phyloP scores from a whole-genome alignment of 2,888 invertebrate genomes.

The Conus canariensis region DNA sequence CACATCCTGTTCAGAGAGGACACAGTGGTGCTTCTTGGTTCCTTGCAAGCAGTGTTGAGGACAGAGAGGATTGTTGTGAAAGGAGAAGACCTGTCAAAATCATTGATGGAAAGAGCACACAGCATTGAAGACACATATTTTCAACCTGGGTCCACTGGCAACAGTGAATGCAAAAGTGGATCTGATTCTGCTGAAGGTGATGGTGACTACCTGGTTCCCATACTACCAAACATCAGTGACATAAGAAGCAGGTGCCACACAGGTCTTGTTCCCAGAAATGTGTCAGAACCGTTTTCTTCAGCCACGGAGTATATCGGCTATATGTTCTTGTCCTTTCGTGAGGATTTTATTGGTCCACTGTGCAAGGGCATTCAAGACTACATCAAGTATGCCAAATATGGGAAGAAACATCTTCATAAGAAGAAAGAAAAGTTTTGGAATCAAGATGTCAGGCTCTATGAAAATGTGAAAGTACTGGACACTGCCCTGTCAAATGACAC shows the following conservation, averaged over 20 bases:
- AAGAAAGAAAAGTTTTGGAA: constrained; percentile 16
- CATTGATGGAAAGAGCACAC: background rate
- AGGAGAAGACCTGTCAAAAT: background rate
- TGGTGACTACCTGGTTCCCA: background rate
- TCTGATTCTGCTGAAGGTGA: background rate
- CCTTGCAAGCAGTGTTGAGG: background rate
- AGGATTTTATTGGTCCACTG: constrained; percentile 89
- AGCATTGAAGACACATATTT: background rate
- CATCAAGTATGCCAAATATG: constrained; percentile 60
- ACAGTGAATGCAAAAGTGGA: no score
- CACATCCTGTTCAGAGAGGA: constrained; percentile 5
- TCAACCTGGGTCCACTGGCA: background rate
- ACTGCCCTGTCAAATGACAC: constrained; percentile 54
- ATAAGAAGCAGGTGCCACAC: background rate
- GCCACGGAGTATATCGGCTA: constrained; percentile 85
- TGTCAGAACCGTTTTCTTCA: constrained; percentile 79
- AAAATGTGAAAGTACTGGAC: constrained; percentile 59
- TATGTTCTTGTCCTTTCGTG: constrained; percentile 88
- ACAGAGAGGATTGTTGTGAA: background rate
- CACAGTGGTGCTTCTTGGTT: constrained; percentile 5
- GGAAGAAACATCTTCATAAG: background rate
- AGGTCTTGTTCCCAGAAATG: constrained; percentile 75
- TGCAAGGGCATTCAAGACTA: constrained; percentile 84
- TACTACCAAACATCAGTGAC: constrained; percentile 29
- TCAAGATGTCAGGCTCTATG: constrained; percentile 56